Evolutionary conservation across 1,140 invertebrate species (phyloP), one percentile per base, ranked within the genome.

Genomic region (Pomacea maculata): DNA sequence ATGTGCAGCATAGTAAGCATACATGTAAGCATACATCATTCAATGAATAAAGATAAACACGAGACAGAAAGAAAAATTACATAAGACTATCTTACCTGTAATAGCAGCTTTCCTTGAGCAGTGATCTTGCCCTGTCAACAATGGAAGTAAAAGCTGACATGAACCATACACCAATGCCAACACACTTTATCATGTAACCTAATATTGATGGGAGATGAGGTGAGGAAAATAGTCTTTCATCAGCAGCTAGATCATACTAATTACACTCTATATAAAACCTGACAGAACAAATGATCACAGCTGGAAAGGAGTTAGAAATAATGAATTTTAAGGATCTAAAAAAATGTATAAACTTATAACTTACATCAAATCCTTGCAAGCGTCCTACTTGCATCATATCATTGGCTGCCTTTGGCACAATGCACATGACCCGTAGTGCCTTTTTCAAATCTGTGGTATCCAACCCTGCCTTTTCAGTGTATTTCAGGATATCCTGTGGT

Each of bases 331-430:
- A 14, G 10, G 54, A 45, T 52, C n/a, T 21, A 73, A 52, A 45
- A 73, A 52, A 29, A 70, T 34, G 54, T 45, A 45, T 45, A 45
- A 11, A 25, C 45, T 19, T 54, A 17, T 57, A 29, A 84, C 94
- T 94, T 93, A 97, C 96, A 92, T 97, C 96, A 92, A 99, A 99
- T 83, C 97, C 97, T 92, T 99, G 97, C 54, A 99, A 92, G 80
- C 98, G 93, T 19, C 97, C 97, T 74, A 99, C 96, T 90, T 98
- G 97, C 97, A 99, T 99, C 98, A 99, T 99, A 90, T 99, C 97
- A 92, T 99, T 98, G 81, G 98, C 98, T 80, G 95, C 95, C 92
- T 99, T 99, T 12, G 98, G 98, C 81, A 99, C 97, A 83, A 97
- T 94, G 86, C 95, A 94, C 93, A 96, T 99, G 71, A 93, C 92